Percentiles rank a stretch among this genome's conserved stretches.
Conservation (phyloP, 2,797 vertebrate genomes). For the Ctenopoma multispine region DNA sequence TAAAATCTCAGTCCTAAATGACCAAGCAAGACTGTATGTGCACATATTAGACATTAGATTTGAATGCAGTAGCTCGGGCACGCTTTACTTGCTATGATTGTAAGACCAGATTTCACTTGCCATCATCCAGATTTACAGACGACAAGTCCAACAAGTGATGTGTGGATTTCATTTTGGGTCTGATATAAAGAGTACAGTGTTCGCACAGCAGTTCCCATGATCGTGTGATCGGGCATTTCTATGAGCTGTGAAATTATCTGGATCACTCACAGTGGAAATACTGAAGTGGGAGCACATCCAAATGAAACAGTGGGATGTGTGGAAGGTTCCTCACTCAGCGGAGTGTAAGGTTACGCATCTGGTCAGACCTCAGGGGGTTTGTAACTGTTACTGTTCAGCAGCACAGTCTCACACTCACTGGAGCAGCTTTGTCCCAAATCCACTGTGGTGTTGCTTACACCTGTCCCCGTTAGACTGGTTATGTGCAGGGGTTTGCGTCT, state of each 20-base stretch:
- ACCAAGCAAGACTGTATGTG: slow-evolving; percentile 42
- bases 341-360: slow-evolving; percentile 73
- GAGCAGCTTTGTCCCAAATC: slow-evolving; percentile 53
- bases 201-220: slow-evolving; percentile 65
- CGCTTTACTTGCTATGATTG: slow-evolving; percentile 48
- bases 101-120: slow-evolving; percentile 30
- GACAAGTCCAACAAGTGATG: slow-evolving; percentile 55
- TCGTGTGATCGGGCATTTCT: slow-evolving; percentile 51
- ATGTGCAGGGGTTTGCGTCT: slow-evolving; percentile 43
- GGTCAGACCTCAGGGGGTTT: slow-evolving; percentile 71
- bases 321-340: slow-evolving; percentile 59
- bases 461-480: slow-evolving; percentile 66
- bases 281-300: slow-evolving; percentile 65
- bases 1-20: slow-evolving; percentile 20
- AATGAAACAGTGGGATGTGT: slow-evolving; percentile 68
- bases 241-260: slow-evolving; percentile 77
- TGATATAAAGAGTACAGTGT: slow-evolving; percentile 66
- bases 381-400: slow-evolving; percentile 64
- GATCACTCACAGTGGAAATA: slow-evolving; percentile 66
- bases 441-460: slow-evolving; percentile 69
- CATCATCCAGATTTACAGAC: slow-evolving; percentile 53
- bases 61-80: slow-evolving; percentile 40
- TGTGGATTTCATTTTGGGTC: slow-evolving; percentile 60
- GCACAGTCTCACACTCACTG: slow-evolving; percentile 15
- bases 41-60: slow-evolving; percentile 27